A percentile compares a stretch with the other conserved stretches of the same genome.
Conservation (phyloP, 1,140 invertebrate species). For the fruit fly (Drosophila melanogaster) region Release_6_plus_ISO1_MT NC_004354.4:7858001-7858500, state of each 20-base stretch:
- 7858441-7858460: slow-evolving; percentile 39
- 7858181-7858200: slow-evolving; percentile 13
- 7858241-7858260: slow-evolving; percentile 40
- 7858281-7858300: slow-evolving; percentile 56
- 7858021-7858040: neutral
- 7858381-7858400: slow-evolving; percentile 51
- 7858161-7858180: slow-evolving; percentile 27
- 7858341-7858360: slow-evolving; percentile 6
- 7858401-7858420: slow-evolving; percentile 50
- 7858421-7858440: slow-evolving; percentile 53
- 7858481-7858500: slow-evolving; percentile 95
- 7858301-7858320: slow-evolving; percentile 61
- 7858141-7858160: slow-evolving; percentile 4
- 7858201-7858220: slow-evolving; percentile 27
- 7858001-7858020: neutral
- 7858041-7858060: too few relatives aligned
- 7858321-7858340: slow-evolving; percentile 76
- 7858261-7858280: slow-evolving; percentile 51
- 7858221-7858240: slow-evolving; percentile 45
- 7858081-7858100: too few relatives aligned
- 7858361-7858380: neutral
- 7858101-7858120: neutral
- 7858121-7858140: neutral
- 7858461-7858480: slow-evolving; percentile 88
- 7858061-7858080: too few relatives aligned